Conservation (phyloP, 1,140 invertebrate genomes). For the Bombus cullumanus region DNA sequence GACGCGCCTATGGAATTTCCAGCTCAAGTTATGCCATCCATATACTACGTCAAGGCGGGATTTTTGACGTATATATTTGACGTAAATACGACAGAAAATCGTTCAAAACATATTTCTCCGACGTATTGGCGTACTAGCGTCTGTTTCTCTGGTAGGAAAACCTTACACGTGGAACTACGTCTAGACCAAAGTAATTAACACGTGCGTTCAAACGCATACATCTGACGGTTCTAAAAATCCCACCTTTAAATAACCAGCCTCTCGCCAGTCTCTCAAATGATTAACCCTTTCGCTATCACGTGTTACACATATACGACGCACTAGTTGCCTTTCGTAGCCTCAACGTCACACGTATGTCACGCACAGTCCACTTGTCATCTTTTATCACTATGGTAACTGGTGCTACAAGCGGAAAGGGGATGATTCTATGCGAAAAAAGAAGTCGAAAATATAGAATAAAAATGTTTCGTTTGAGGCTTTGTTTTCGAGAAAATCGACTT, state of each 20-base stretch:
- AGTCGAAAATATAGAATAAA: too few relatives aligned
- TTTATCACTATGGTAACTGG: too few relatives aligned
- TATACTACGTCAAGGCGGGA: not conserved
- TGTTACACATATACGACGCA: too few relatives aligned
- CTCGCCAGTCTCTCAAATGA: not conserved
- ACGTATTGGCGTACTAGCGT: not conserved
- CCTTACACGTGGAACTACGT: not conserved
- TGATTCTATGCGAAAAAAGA: too few relatives aligned
- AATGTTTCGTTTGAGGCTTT: too few relatives aligned
- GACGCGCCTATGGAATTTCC: constrained; percentile 37
- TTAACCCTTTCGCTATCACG: too few relatives aligned
- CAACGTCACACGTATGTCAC: too few relatives aligned
- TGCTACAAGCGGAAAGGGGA: too few relatives aligned
- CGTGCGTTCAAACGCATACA: not conserved
- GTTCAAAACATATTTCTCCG: not conserved
- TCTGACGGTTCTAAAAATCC: too few relatives aligned
- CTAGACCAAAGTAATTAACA: not conserved
- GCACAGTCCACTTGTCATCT: too few relatives aligned
- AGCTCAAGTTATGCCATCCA: not conserved
- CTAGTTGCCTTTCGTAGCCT: too few relatives aligned
- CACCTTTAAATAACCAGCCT: not conserved
- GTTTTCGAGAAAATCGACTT: too few relatives aligned
- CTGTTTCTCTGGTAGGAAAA: not conserved
- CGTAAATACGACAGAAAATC: not conserved
- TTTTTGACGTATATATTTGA: not conserved